Conservation (phyloP, 2,888 invertebrate species). For the Eupithecia centaureata region DNA sequence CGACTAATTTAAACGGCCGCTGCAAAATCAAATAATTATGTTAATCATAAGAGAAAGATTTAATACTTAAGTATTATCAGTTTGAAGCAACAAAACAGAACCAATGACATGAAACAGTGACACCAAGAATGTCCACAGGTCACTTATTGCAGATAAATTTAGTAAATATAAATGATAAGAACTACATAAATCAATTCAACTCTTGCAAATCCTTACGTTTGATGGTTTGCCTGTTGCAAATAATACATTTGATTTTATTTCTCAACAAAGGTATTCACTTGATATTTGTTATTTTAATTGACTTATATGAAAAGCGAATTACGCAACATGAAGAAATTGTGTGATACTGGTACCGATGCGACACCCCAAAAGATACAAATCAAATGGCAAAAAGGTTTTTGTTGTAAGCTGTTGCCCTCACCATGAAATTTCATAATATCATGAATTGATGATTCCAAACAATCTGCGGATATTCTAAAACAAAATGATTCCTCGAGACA, state of each 20-base stretch:
- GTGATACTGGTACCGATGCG: neutral
- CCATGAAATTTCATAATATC: neutral
- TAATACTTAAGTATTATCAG: slow-evolving; percentile 42
- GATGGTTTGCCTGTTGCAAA: slow-evolving; percentile 34
- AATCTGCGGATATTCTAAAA: neutral
- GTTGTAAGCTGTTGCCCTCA: neutral
- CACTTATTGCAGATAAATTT: slow-evolving; percentile 64
- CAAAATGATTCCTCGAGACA: neutral
- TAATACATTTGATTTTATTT: slow-evolving; percentile 3
- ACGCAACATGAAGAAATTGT: neutral
- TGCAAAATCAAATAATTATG: slow-evolving; percentile 10
- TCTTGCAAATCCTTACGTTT: slow-evolving; percentile 51
- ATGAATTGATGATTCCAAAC: too few relatives aligned
- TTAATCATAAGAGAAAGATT: slow-evolving; percentile 35
- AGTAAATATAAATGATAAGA: slow-evolving; percentile 61
- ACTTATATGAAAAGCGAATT: neutral
- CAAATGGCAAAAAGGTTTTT: neutral
- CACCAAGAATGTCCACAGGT: slow-evolving; percentile 66
- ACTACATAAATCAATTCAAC: slow-evolving; percentile 56
- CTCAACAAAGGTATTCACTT: neutral
- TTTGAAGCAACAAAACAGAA: slow-evolving; percentile 54
- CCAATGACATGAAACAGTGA: slow-evolving; percentile 62
- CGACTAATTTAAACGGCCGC: neutral
- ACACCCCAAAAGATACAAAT: neutral
- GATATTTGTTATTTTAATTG: neutral